Conservation (phyloP, 2,113 vertebrate genomes). For the Epinephelus cyanopodus region DNA sequence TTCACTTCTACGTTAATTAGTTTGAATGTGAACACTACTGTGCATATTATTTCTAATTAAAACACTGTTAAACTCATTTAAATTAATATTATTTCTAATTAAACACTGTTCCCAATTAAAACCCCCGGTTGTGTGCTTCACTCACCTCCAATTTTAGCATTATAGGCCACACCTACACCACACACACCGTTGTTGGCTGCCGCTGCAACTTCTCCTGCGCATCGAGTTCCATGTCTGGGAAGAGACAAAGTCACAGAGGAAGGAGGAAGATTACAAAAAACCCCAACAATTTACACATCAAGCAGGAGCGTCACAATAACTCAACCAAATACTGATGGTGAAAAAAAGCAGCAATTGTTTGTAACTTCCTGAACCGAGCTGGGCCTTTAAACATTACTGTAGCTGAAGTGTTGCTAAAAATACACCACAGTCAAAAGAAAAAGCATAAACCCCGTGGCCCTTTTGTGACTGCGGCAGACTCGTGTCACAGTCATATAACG, state of each 20-base stretch:
- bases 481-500: background rate
- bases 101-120: background rate
- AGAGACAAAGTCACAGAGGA: constrained; percentile 2
- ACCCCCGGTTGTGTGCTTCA: background rate
- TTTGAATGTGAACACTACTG: constrained; percentile 3
- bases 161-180: constrained; percentile 95
- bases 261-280: background rate
- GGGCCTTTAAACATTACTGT: constrained; percentile 29
- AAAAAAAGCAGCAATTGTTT: constrained; percentile 11
- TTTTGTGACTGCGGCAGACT: constrained; percentile 9
- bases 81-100: constrained; percentile 14
- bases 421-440: constrained; percentile 20
- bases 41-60: constrained; percentile 19
- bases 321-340: background rate
- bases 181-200: constrained; percentile 95
- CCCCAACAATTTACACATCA: background rate
- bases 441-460: constrained; percentile 14
- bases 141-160: constrained; percentile 95
- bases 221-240: constrained; percentile 93
- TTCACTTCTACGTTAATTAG: background rate
- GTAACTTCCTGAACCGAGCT: constrained; percentile 3
- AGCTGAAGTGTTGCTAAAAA: constrained; percentile 41
- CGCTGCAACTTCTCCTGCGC: constrained; percentile 94
- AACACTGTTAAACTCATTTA: constrained; percentile 12
- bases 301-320: background rate